Base-by-base conservation (phyloP, 2,888 invertebrate species). In the Drosophila flavopinicola region DNA sequence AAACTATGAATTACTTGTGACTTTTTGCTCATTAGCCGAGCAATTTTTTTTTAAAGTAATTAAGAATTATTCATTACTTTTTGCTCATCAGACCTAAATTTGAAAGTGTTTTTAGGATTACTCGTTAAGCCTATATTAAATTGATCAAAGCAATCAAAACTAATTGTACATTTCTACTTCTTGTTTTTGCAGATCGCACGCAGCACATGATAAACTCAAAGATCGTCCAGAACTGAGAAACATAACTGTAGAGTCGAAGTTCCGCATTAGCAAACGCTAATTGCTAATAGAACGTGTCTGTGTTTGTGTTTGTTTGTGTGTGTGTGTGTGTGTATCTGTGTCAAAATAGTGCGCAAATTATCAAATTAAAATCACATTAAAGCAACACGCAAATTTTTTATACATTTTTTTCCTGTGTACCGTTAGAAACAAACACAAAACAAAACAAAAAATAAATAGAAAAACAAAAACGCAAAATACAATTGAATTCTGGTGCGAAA, bases 371-470 rank as follows among this genome's bases (percentile, higher is more conserved):
- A 57, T 61, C 72, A 51, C 51, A 59, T 70, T 52, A 25, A 59
- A 56, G 39, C 42, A 59, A 71, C 72, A n/a, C 48, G 39, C 51
- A 30, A 49, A 53, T 61, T 68, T 74, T 73, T 73, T 73, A 58
- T 66, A 66, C 25, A 66, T 32, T 61, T 73, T 73, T 68, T 73
- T 60, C 30, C 47, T 73, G 69, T 72, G 67, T 38, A 48, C 32
- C 42, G 58, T 53, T n/a, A n/a, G n/a, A n/a, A 54, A 58, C 39
- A 23, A 39, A 17, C 17, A 33, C 47, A 44, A 49, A 45, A 63
- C 7, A 48, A 38, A 13, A 49, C 23, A 35, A 41, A 35, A 58
- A 57, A 41, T 30, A 25, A 49, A 39, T 42, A 51, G 20, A 57
- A 41, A 37, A 15, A 23, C 35, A 30, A 25, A 37, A 35, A 17